These are phyloP conservation scores for Oxygymnocypris stewartii DNA, from an alignment of 2,113 vertebrate genomes.

Conservation along the genomic window DNA sequence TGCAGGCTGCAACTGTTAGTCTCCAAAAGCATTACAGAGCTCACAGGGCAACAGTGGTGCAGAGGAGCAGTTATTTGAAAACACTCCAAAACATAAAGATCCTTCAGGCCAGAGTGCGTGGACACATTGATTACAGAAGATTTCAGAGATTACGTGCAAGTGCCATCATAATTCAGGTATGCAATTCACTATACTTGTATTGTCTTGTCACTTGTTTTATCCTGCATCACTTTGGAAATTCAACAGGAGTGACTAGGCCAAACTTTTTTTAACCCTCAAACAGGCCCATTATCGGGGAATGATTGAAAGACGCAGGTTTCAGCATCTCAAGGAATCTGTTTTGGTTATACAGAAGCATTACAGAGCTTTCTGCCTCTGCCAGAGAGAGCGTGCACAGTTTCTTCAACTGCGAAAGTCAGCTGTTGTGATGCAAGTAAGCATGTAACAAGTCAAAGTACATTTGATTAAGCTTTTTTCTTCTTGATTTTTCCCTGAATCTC, in stretches of 20 bases:
- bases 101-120: constrained; percentile 72
- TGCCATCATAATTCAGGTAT: constrained; percentile 79
- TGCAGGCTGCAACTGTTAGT: constrained; percentile 63
- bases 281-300: constrained; percentile 67
- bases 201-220: constrained; percentile 20
- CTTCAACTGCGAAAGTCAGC: constrained; percentile 59
- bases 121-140: constrained; percentile 64
- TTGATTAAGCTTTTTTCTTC: no score
- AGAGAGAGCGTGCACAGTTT: constrained; percentile 59
- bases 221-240: neutral
- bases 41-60: constrained; percentile 54
- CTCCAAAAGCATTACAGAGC: constrained; percentile 69
- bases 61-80: constrained; percentile 64
- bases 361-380: constrained; percentile 59
- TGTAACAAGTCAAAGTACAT: neutral
- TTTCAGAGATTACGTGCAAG: constrained; percentile 69
- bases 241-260: neutral
- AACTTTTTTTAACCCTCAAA: neutral
- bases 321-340: constrained; percentile 57
- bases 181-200: neutral
- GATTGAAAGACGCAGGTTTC: constrained; percentile 62
- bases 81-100: constrained; percentile 56
- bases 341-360: constrained; percentile 67
- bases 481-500: neutral
- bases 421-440: constrained; percentile 69